phyloP scores from a whole-genome alignment of 2,113 vertebrate genomes.

The Mesoclemmys tuberculata region DNA sequence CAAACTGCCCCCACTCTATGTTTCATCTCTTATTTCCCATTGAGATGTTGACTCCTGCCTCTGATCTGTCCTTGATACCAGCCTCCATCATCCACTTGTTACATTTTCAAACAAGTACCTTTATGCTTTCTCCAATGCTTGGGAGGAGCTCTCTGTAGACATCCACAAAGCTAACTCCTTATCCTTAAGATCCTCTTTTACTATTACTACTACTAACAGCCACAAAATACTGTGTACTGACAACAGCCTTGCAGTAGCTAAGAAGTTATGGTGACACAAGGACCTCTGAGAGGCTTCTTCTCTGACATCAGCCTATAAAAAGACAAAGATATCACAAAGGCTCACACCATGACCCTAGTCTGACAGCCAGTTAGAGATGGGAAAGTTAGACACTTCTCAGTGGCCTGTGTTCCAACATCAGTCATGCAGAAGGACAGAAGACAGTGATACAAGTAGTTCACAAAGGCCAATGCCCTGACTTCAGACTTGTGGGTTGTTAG shows the following conservation, averaged over 20 bases:
- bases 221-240: neutral
- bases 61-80: neutral
- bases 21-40: neutral
- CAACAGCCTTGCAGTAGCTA: neutral
- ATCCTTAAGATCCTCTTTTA: neutral
- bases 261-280: neutral
- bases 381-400: neutral
- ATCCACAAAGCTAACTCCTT: neutral
- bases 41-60: neutral
- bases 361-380: neutral
- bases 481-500: neutral
- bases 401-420: neutral
- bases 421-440: neutral
- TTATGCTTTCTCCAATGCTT: neutral
- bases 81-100: neutral
- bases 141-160: neutral
- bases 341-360: neutral
- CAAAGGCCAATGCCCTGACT: neutral
- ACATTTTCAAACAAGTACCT: neutral
- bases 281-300: neutral
- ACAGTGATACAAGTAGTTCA: neutral
- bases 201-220: neutral
- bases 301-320: neutral
- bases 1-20: neutral
- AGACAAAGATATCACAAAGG: too few species aligned